Evolutionary conservation across 2,888 invertebrate species (phyloP).

Genomic region (Atrina japonica): DNA sequence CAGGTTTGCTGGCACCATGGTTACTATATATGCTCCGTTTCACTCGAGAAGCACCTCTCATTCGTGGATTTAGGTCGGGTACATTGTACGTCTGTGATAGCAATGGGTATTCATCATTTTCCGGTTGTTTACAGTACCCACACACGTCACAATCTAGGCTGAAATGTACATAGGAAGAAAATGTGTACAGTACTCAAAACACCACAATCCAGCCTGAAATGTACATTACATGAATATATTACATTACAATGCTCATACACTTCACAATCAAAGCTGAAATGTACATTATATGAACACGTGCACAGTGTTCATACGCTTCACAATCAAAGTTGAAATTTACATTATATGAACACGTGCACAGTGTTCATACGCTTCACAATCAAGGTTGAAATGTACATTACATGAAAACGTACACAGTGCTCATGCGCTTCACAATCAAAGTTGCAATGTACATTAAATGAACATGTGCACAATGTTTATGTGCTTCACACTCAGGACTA

Average conservation of each 20-base stretch:
- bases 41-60: slow-evolving; percentile 16
- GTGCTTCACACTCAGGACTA: too few species aligned
- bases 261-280: too few species aligned
- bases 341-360: too few species aligned
- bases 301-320: not conserved
- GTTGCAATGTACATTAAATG: too few species aligned
- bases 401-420: not conserved
- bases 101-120: slow-evolving; percentile 12
- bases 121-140: slow-evolving; percentile 32
- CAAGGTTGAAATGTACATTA: too few species aligned
- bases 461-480: too few species aligned
- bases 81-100: slow-evolving; percentile 40
- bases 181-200: not conserved
- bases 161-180: too few species aligned
- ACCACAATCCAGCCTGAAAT: too few species aligned
- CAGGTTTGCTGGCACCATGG: slow-evolving; percentile 52
- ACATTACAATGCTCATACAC: not conserved
- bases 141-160: slow-evolving; percentile 49
- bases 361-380: not conserved
- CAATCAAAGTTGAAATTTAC: too few species aligned
- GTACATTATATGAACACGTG: too few species aligned
- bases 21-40: slow-evolving; percentile 41
- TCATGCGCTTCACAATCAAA: not conserved
- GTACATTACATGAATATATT: too few species aligned
- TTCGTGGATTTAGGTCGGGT: slow-evolving; percentile 40